Conservation (phyloP, 2,113 vertebrate species). For the Chionomys nivalis region DNA sequence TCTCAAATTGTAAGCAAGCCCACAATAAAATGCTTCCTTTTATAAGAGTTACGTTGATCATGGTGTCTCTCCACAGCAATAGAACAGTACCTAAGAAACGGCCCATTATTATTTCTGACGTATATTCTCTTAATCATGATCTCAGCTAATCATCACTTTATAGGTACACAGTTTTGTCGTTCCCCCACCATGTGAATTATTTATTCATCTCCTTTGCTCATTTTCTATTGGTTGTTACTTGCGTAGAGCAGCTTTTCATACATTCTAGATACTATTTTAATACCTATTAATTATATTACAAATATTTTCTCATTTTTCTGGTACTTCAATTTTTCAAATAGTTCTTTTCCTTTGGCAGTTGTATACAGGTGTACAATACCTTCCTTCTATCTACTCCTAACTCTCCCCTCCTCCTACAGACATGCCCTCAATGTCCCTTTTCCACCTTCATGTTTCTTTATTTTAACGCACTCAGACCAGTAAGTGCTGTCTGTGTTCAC, state of each 20-base stretch:
- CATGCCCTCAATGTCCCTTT: neutral
- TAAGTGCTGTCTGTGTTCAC: neutral
- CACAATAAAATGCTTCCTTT: neutral
- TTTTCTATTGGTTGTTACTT: neutral
- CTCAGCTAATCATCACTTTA: neutral
- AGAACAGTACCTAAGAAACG: neutral
- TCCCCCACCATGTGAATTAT: neutral
- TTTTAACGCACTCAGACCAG: neutral
- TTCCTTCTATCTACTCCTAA: too few species aligned
- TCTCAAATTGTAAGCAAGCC: neutral
- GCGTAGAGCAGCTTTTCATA: neutral
- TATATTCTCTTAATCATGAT: neutral
- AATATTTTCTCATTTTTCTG: neutral
- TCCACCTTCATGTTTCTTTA: neutral
- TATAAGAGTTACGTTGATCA: neutral
- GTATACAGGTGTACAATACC: neutral
- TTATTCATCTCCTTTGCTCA: neutral
- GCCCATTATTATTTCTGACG: neutral
- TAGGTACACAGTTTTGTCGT: neutral
- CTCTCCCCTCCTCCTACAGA: neutral
- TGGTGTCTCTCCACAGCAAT: neutral
- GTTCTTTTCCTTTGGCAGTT: neutral
- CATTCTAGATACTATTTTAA: constrained; percentile 18
- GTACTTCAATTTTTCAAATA: neutral
- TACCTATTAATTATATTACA: neutral